A percentile compares a stretch with the other conserved stretches of the same genome.
phyloP scores from a whole-genome alignment of 2,888 invertebrate genomes.

The Callyntrura sp. region DNA sequence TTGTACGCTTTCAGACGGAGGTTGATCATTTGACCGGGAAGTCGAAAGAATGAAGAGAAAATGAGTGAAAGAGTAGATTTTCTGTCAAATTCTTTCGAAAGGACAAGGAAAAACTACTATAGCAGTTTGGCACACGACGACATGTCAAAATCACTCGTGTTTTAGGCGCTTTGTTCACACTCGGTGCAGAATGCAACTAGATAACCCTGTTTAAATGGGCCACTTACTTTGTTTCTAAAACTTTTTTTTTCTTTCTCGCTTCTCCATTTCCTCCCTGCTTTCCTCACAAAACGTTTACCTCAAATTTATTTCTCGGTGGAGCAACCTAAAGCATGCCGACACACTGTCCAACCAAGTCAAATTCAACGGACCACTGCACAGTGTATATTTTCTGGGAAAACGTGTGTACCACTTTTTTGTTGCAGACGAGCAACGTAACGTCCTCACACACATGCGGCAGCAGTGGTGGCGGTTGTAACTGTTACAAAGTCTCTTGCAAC shows the following conservation, averaged over 20 bases:
- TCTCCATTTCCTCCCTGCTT: neutral
- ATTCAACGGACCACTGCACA: slow-evolving; percentile 45
- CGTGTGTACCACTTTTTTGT: neutral
- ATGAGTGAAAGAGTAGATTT: slow-evolving; percentile 36
- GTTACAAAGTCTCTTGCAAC: neutral
- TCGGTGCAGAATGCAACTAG: neutral
- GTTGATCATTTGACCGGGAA: slow-evolving; percentile 30
- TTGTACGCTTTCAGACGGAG: neutral
- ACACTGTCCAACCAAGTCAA: slow-evolving; percentile 48
- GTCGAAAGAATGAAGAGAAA: neutral
- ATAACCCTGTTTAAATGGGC: neutral
- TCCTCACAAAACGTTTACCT: slow-evolving; percentile 27
- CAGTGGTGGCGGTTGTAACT: neutral
- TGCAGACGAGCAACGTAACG: slow-evolving; percentile 13
- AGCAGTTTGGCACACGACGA: neutral
- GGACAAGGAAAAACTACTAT: neutral
- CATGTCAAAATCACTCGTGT: neutral
- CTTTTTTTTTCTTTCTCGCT: neutral
- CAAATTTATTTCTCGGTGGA: slow-evolving; percentile 27
- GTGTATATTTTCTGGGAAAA: slow-evolving; percentile 34
- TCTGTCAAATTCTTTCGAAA: neutral
- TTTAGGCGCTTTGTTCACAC: neutral
- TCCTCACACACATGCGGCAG: neutral
- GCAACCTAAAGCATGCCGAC: slow-evolving; percentile 34
- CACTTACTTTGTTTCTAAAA: neutral